Conservation (phyloP, 92 coral and sea anemone genomes). For the Bergia puertoricense region DNA sequence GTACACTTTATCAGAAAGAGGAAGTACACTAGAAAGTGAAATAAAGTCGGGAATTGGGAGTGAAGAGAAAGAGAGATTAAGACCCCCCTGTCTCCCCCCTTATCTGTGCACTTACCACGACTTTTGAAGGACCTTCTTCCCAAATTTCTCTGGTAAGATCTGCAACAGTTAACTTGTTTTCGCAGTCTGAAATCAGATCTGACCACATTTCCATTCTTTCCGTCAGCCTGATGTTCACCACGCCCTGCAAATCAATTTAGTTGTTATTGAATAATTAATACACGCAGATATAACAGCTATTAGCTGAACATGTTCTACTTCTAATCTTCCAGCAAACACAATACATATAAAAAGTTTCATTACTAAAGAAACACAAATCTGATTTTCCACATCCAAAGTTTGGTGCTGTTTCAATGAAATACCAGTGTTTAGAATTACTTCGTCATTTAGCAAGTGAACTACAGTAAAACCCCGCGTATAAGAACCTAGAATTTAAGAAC, state of each 20-base stretch:
- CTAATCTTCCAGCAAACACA: neutral
- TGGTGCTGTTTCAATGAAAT: too few species aligned
- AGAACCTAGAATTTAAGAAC: too few species aligned
- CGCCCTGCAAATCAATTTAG: slow-evolving; percentile 4
- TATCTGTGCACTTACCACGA: slow-evolving; percentile 59
- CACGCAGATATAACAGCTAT: neutral
- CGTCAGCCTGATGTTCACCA: slow-evolving; percentile 48
- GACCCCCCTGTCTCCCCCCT: neutral
- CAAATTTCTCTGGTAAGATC: slow-evolving; percentile 83
- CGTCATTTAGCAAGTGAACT: too few species aligned
- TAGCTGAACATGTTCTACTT: neutral
- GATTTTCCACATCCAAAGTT: too few species aligned
- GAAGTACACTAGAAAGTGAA: too few species aligned
- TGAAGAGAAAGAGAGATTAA: too few species aligned
- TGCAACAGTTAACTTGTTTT: slow-evolving; percentile 75
- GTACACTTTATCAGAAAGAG: neutral
- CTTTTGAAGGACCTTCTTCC: slow-evolving; percentile 87
- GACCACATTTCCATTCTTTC: slow-evolving; percentile 70
- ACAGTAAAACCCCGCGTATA: too few species aligned
- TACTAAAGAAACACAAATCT: too few species aligned
- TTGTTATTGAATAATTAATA: neutral
- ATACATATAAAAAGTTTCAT: too few species aligned
- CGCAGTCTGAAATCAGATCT: slow-evolving; percentile 65
- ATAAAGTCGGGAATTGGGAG: too few species aligned
- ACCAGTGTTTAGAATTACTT: too few species aligned